phyloP scores from a whole-genome alignment of 2,113 vertebrate species.

The Dromiciops gliroides region DNA sequence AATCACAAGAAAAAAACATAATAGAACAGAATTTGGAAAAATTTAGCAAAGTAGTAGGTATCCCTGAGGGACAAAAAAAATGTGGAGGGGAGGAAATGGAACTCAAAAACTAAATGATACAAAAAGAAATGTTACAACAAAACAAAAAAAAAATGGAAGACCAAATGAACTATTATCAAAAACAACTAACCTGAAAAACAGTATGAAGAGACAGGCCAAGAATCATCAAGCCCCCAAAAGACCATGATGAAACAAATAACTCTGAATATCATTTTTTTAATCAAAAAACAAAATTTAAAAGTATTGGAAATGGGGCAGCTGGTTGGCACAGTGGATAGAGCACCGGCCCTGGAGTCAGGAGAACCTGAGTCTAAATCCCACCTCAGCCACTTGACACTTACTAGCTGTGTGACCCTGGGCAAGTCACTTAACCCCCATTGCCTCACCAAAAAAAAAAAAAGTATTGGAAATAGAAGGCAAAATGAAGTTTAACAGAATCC shows the following conservation, averaged over 20 bases:
- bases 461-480: background rate
- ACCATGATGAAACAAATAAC: background rate
- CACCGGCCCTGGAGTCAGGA: too few relatives aligned
- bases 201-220: background rate
- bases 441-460: too few relatives aligned
- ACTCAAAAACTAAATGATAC: background rate
- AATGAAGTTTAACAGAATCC: background rate
- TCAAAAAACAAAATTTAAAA: background rate
- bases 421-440: too few relatives aligned
- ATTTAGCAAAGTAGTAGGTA: background rate
- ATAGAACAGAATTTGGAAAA: background rate
- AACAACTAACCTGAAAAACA: background rate
- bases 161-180: background rate
- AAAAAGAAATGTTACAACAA: background rate
- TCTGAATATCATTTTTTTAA: background rate
- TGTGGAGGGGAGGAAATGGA: background rate
- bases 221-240: background rate
- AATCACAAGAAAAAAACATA: background rate
- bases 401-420: too few relatives aligned
- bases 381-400: too few relatives aligned
- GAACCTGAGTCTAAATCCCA: too few relatives aligned
- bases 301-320: background rate
- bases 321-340: too few relatives aligned
- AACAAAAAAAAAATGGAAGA: background rate
- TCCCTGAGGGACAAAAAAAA: background rate